Evolutionary conservation across 2,888 invertebrate species (phyloP).

Genomic region (Caenorhabditis wallacei): DNA sequence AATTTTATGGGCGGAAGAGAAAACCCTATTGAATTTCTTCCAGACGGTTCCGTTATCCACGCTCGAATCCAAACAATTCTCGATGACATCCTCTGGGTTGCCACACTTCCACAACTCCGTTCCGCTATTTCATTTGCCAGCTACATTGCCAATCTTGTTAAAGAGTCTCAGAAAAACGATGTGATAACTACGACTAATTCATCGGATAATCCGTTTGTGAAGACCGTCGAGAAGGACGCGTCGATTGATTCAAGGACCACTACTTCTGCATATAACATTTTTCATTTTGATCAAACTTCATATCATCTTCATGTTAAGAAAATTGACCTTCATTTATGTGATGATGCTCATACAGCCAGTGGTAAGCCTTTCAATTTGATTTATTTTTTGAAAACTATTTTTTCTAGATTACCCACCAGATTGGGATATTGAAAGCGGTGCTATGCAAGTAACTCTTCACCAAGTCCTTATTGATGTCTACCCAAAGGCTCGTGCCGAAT

Average conservation of each 20-base stretch:
- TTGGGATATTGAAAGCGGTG: constrained; percentile 89
- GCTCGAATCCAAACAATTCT: constrained; percentile 94
- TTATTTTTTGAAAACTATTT: not conserved
- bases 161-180: constrained; percentile 85
- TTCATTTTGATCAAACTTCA: constrained; percentile 97
- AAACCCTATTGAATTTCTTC: not conserved
- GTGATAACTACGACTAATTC: constrained; percentile 40
- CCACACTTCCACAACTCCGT: constrained; percentile 82
- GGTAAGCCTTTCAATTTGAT: constrained; percentile 45
- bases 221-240: constrained; percentile 15
- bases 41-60: constrained; percentile 95
- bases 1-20: too few relatives aligned
- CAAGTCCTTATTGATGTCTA: constrained; percentile 87
- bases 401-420: constrained; percentile 77
- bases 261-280: constrained; percentile 87
- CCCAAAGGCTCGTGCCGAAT: constrained; percentile 93
- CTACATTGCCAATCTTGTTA: constrained; percentile 90
- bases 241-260: constrained; percentile 13
- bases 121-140: constrained; percentile 89
- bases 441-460: constrained; percentile 91
- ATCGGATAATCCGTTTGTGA: constrained; percentile 5
- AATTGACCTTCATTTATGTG: constrained; percentile 96
- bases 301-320: constrained; percentile 93
- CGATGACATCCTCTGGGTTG: constrained; percentile 97
- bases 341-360: constrained; percentile 86